Conservation (phyloP, 2,113 vertebrate genomes). For the Crocuta crocuta region DNA sequence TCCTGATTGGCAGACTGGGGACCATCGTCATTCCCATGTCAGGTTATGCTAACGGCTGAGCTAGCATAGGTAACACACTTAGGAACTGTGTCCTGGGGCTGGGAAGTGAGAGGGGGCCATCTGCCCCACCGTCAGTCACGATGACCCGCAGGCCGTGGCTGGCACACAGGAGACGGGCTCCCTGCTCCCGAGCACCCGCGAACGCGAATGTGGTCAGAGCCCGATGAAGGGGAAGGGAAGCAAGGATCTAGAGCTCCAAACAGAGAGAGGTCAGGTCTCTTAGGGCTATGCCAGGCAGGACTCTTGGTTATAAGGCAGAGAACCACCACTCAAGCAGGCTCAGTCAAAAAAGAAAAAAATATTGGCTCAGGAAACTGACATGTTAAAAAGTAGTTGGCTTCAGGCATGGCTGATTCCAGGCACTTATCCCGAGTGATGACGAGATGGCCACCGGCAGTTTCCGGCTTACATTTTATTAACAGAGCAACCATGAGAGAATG, state of each 20-base stretch:
- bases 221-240: not conserved
- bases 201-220: not conserved
- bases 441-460: slow-evolving; percentile 17
- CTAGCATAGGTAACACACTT: not conserved
- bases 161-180: not conserved
- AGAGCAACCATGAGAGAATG: not conserved
- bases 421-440: not conserved
- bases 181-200: not conserved
- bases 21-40: not conserved
- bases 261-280: not conserved
- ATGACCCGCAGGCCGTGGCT: not conserved
- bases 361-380: not conserved
- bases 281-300: not conserved
- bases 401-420: slow-evolving; percentile 12
- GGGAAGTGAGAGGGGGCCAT: not conserved
- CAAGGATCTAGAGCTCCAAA: not conserved
- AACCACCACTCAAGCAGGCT: not conserved
- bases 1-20: not conserved
- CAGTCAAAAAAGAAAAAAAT: not conserved
- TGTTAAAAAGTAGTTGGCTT: not conserved
- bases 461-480: not conserved
- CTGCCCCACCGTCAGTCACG: not conserved
- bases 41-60: not conserved
- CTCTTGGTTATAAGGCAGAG: not conserved
- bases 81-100: not conserved